Conservation (phyloP, 2,113 vertebrate species). For the Orientallactaga bullata region DNA sequence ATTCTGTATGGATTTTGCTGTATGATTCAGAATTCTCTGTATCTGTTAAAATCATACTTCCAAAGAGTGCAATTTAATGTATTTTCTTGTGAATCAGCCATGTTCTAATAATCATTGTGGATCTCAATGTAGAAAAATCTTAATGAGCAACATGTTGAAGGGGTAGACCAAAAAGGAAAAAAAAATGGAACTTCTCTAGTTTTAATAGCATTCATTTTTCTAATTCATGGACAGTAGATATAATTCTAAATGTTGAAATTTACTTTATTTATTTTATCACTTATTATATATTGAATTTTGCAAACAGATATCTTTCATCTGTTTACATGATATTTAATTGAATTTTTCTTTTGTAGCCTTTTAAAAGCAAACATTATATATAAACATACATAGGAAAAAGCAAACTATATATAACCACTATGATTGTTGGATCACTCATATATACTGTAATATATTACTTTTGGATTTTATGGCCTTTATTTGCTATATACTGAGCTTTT, state of each 20-base stretch:
- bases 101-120: background rate
- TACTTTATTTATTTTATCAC: background rate
- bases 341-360: no score
- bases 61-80: background rate
- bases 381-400: no score
- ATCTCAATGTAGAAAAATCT: background rate
- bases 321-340: background rate
- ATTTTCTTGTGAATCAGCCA: background rate
- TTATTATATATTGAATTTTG: background rate
- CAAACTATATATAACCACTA: no score
- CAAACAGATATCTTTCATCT: background rate
- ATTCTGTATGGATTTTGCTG: background rate
- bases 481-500: no score
- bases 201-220: background rate
- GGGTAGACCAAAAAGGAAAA: background rate
- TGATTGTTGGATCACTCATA: no score
- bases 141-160: background rate
- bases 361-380: no score
- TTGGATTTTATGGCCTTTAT: no score
- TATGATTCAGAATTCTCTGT: background rate
- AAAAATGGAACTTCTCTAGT: background rate
- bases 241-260: background rate
- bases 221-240: background rate
- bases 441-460: no score
- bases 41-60: background rate